Evolutionary conservation across 2,888 invertebrate genomes (phyloP), one percentile per base, ranked within the genome.

Genomic region (Rhamphomyia laevipes): DNA sequence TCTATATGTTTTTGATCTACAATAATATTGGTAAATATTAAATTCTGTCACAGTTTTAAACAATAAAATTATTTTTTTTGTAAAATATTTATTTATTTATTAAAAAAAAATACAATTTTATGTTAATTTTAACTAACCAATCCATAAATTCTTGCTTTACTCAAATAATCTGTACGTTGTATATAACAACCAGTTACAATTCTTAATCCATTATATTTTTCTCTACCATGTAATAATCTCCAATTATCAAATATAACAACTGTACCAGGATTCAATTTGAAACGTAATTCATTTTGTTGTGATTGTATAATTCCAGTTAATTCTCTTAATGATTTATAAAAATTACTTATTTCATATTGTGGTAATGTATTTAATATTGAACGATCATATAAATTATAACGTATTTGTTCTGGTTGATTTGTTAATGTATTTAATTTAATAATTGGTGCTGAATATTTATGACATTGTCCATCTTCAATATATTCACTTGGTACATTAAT

Each of bases 161-260:
- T 78, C 45, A 78, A 63, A 72, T 78, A 83, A 64, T 83, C 84
- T 50, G 82, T 81, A 43, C 85, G 74, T 7, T 81, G 72, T 30
- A 88, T 74, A 67, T 89, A 89, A 56, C 84, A 80, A 1, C 87
- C 86, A 46, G 77, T 74, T 59, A 89, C 71, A 17, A 75, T 70
- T 38, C 89, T 74, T 9, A 66, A 70, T 0, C 88, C 88, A 1
- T 77, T 74, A 61, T 83, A 89, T 0, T 74, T 75, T 2, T 77
- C 75, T 44, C 88, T 73, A 0, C 86, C 88, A 58, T 90, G 89
- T 2, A 86, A 67, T 2, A 86, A 73, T 47, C 89, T 73, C 77
- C 84, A 88, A 68, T 89, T 89, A 61, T 89, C 86, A 58, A 87
- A 76, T 46, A 82, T 77, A 54, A 86, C 69, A 11, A 87, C 78